Conservation (phyloP, 2,888 invertebrate species). For the Malthinus seriepunctatus region DNA sequence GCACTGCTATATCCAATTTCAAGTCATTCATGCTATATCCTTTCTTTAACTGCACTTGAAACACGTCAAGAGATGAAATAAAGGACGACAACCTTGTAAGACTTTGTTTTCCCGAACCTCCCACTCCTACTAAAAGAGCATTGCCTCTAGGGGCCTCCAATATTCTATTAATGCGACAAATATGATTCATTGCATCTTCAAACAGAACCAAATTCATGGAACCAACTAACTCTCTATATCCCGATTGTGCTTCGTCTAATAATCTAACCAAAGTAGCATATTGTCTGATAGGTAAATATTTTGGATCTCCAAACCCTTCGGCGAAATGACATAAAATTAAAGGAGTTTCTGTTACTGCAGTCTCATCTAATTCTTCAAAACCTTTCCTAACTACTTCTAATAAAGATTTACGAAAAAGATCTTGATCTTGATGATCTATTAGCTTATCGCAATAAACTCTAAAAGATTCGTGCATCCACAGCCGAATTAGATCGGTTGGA, state of each 20-base stretch:
- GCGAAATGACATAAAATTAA: conserved; percentile 93
- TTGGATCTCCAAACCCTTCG: conserved; percentile 87
- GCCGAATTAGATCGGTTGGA: conserved; percentile 71
- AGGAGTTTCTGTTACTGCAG: conserved; percentile 71
- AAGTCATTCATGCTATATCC: conserved; percentile 84
- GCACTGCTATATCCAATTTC: conserved; percentile 69
- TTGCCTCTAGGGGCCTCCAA: conserved; percentile 91
- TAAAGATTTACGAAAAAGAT: conserved; percentile 71
- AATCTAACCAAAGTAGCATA: conserved; percentile 74
- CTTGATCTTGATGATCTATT: conserved; percentile 78
- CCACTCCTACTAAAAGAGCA: conserved; percentile 90
- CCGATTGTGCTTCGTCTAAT: conserved; percentile 73
- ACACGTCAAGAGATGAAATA: conserved; percentile 89
- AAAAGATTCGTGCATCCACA: conserved; percentile 90
- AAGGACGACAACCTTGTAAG: conserved; percentile 86
- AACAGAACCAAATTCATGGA: conserved; percentile 94
- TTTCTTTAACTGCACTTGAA: conserved; percentile 89
- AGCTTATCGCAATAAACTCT: conserved; percentile 92
- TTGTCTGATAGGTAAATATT: conserved; percentile 79
- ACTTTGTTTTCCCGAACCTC: conserved; percentile 94
- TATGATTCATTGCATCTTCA: conserved; percentile 92
- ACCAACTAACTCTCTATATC: conserved; percentile 86
- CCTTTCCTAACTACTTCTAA: conserved; percentile 79
- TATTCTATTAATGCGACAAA: conserved; percentile 91
- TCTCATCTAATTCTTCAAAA: conserved; percentile 74